Percentiles rank a stretch among this genome's conserved stretches.
Conservation (phyloP, 2,113 vertebrate genomes). For the Ptyas mucosa region DNA sequence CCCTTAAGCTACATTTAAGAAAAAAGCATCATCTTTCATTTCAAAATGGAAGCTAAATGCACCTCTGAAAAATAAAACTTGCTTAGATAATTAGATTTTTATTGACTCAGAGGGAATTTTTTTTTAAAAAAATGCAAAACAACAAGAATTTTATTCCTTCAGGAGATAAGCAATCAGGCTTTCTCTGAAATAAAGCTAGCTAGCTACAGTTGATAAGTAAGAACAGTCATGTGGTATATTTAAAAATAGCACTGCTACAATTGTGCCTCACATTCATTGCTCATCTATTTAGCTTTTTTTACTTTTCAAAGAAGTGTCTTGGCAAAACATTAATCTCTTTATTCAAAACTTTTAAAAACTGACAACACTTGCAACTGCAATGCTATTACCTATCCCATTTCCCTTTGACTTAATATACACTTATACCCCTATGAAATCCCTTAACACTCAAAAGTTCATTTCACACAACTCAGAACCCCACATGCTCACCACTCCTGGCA, state of each 20-base stretch:
- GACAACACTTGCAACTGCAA: fast-evolving
- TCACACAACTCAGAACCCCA: fast-evolving
- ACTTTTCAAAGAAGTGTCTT: slow-evolving; percentile 47
- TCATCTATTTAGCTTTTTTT: slow-evolving; percentile 62
- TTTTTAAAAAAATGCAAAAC: background rate
- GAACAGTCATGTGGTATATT: slow-evolving; percentile 69
- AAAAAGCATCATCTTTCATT: background rate
- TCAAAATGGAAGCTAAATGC: background rate
- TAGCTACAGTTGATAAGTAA: slow-evolving; percentile 72
- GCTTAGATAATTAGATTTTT: background rate
- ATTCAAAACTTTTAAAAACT: background rate
- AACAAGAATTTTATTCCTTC: slow-evolving; percentile 19
- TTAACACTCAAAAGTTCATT: background rate
- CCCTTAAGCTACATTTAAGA: background rate
- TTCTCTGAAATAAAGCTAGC: slow-evolving; percentile 64
- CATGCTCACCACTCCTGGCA: slow-evolving; percentile 82
- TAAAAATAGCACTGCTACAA: slow-evolving; percentile 84
- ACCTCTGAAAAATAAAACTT: background rate
- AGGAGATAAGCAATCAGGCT: slow-evolving; percentile 18
- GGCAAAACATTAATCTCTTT: slow-evolving; percentile 11
- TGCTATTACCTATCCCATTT: background rate
- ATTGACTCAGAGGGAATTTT: slow-evolving; percentile 10
- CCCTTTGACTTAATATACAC: background rate
- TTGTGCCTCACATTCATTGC: slow-evolving; percentile 61
- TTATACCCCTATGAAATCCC: background rate